Conservation (phyloP, 2,797 vertebrate genomes). For the Dallia pectoralis region DNA sequence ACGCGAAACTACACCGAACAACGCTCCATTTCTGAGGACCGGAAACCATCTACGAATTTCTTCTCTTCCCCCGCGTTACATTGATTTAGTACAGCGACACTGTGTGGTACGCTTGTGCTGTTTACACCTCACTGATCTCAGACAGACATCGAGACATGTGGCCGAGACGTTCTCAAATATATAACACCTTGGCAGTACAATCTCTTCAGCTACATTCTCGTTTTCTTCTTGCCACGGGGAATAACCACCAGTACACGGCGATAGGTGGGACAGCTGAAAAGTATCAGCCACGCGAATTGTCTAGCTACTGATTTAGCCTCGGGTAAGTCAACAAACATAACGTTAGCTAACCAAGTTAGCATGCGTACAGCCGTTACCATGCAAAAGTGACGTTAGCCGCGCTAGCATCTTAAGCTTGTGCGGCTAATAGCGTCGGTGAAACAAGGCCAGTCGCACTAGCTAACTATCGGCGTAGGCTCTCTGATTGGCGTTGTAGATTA, state of each 20-base stretch:
- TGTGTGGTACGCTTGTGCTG: not conserved
- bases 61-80: not conserved
- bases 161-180: conserved; percentile 66
- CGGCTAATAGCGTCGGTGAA: not conserved
- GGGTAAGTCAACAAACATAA: conserved; percentile 10
- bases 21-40: not conserved
- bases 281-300: not conserved
- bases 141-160: conserved; percentile 67
- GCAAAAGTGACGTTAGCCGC: not conserved
- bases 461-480: not conserved
- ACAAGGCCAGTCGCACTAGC: not conserved
- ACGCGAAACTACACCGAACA: too few relatives aligned
- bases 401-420: not conserved
- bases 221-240: conserved; percentile 1
- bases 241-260: conserved; percentile 12
- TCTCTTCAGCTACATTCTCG: conserved; percentile 13
- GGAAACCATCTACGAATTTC: not conserved
- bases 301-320: not conserved
- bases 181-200: conserved; percentile 47
- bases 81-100: conserved; percentile 20
- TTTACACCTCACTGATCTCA: conserved; percentile 25
- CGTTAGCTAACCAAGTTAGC: conserved; percentile 4
- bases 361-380: not conserved
- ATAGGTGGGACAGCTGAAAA: conserved; percentile 18
- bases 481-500: too few relatives aligned